These are phyloP conservation scores for Brienomyrus brachyistius DNA, from an alignment of 2,113 vertebrate genomes.

Conservation along the genomic window DNA sequence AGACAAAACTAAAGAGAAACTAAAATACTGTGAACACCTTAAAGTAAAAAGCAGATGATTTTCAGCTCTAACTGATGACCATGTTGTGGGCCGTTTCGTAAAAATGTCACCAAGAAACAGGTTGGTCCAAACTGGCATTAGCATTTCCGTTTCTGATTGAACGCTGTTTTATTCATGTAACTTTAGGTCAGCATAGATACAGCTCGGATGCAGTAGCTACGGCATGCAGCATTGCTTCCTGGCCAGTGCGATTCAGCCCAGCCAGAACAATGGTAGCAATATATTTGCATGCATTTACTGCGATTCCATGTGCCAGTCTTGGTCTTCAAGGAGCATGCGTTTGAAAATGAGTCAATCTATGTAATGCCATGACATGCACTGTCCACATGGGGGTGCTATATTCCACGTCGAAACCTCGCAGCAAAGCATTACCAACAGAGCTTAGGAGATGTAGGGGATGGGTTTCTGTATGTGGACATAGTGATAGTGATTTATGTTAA, in stretches of 20 bases:
- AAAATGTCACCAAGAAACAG: neutral
- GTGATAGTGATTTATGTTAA: neutral
- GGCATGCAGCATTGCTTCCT: neutral
- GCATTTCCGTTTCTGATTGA: neutral
- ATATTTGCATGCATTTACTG: neutral
- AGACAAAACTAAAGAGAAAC: neutral
- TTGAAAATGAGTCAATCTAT: neutral
- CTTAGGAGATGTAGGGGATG: neutral
- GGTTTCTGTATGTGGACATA: neutral
- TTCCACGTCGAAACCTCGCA: neutral
- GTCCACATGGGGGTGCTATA: conserved; percentile 27
- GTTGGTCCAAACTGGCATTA: neutral
- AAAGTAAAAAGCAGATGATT: neutral
- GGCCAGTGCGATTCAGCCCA: neutral
- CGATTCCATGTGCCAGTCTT: neutral
- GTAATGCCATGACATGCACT: neutral
- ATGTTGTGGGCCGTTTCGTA: neutral
- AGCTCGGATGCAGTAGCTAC: neutral
- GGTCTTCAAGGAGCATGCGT: neutral
- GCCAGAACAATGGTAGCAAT: neutral
- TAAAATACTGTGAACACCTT: neutral
- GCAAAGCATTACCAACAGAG: neutral
- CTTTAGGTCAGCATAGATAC: neutral
- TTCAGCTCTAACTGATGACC: neutral
- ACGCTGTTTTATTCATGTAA: neutral